phyloP scores from a whole-genome alignment of 2,888 invertebrate genomes.

The Trissolcus brochymenae region DNA sequence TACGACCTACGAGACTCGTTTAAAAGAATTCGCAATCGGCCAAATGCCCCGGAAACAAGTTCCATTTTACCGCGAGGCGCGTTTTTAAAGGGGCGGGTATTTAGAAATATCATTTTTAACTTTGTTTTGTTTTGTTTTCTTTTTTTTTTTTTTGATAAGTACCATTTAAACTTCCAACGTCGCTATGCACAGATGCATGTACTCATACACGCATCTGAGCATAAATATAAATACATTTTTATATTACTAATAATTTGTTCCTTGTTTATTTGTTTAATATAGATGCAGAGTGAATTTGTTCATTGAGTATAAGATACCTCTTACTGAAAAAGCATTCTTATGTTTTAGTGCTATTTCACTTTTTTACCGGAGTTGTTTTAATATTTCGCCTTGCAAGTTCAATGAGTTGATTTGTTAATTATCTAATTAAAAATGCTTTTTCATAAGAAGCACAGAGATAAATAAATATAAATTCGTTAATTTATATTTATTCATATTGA shows the following conservation, averaged over 20 bases:
- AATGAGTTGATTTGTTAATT: no score
- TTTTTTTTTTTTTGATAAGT: slow-evolving; percentile 44
- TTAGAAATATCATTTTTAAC: slow-evolving; percentile 66
- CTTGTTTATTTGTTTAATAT: slow-evolving; percentile 38
- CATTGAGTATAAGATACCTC: slow-evolving; percentile 55
- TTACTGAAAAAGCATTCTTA: not conserved
- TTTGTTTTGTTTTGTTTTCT: slow-evolving; percentile 12
- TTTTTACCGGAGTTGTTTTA: no score
- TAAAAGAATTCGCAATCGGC: slow-evolving; percentile 60
- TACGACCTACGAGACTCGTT: slow-evolving; percentile 57
- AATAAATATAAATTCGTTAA: slow-evolving; percentile 1
- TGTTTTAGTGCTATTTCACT: no score
- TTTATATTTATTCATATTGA: slow-evolving; percentile 30
- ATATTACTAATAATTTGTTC: slow-evolving; percentile 51
- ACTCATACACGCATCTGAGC: slow-evolving; percentile 24
- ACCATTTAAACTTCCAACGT: slow-evolving; percentile 59
- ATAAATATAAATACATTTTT: slow-evolving; percentile 55
- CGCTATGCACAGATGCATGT: slow-evolving; percentile 30
- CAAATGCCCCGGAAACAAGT: slow-evolving; percentile 63
- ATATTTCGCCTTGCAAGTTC: no score
- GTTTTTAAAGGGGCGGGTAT: slow-evolving; percentile 63
- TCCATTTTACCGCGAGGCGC: slow-evolving; percentile 61
- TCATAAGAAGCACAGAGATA: not conserved
- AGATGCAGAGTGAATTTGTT: slow-evolving; percentile 62
- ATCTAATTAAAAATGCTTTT: no score